Conservation (phyloP, 1,140 invertebrate genomes). For the Oncopodura yosiiana region DNA sequence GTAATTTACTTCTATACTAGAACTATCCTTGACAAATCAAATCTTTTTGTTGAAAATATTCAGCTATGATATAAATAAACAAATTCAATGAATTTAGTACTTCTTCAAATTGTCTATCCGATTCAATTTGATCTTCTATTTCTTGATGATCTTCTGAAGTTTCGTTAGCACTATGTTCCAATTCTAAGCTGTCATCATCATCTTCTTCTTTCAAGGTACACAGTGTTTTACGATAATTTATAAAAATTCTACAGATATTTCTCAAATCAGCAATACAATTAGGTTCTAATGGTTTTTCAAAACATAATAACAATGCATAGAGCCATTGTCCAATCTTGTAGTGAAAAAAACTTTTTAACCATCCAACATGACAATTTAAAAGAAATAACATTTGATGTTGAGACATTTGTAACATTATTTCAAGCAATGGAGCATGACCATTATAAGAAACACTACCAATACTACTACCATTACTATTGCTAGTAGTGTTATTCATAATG, state of each 20-base stretch:
- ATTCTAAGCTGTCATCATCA: not conserved
- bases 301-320: conserved; percentile 18
- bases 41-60: conserved; percentile 27
- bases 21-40: conserved; percentile 1
- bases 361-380: conserved; percentile 11
- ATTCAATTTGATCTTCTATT: not conserved
- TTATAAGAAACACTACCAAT: no score
- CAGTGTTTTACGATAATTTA: not conserved
- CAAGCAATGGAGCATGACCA: conserved; percentile 4
- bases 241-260: conserved; percentile 3
- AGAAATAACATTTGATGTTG: conserved; percentile 16
- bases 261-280: conserved; percentile 20
- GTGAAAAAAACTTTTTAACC: conserved; percentile 23
- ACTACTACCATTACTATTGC: no score
- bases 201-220: no score
- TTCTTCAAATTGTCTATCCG: not conserved
- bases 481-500: no score
- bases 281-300: conserved; percentile 21
- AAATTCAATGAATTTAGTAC: conserved; percentile 5
- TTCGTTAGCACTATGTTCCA: not conserved
- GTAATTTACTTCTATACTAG: not conserved
- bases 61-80: conserved; percentile 21
- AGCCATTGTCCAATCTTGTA: conserved; percentile 23
- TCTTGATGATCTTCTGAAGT: not conserved
- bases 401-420: conserved; percentile 14